Base-by-base conservation (phyloP, 1,140 invertebrate genomes). In the Achatina immaculata region DNA sequence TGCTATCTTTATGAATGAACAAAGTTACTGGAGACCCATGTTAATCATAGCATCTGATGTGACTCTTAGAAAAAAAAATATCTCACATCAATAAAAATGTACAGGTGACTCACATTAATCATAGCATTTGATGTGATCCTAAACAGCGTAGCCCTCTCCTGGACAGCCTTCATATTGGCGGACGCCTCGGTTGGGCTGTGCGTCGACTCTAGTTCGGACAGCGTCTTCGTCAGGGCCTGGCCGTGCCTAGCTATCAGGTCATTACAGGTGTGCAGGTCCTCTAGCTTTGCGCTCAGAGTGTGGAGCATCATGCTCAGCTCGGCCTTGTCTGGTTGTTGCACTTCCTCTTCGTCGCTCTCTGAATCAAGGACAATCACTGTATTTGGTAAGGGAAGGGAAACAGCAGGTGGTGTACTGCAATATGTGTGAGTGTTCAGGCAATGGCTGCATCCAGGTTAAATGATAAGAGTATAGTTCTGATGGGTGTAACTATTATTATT, bases 91-190 rank as follows among this genome's bases (percentile, higher is more conserved):
- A 68, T 36, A 24, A 31, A 16, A n/a, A 6, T 14, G 34, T 16
- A 69, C 4, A 45, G 11, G 16, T 14, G 28, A 94, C 95, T 94
- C 92, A 97, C 97, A 92, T 96, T 98, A 80, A 99, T 96, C 96
- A 99, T 98, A 31, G 96, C 95, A 92, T 95, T 97, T 45, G 96
- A 96, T 24, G 97, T 96, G 88, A 99, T 97, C 78, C 97, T 93
- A 91, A 98, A 98, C 7, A 98, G 93, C 2, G 96, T 97, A 1
- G 97, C 96, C 84, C 96, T 93, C 90, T 99, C 98, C 84, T 95
- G 95, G 62, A 97, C 94, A 82, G 95, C 94, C 91, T 96, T 96
- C 9, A 95, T 93, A 91, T 93, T 93, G 19, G 84, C 93, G 92
- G 69, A 90, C 81, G 93, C 89, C 73, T 95, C 94, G 14, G 85